Evolutionary conservation across 2,888 invertebrate genomes (phyloP), one percentile per base, ranked within the genome.

Genomic region (Lithosia quadra): DNA sequence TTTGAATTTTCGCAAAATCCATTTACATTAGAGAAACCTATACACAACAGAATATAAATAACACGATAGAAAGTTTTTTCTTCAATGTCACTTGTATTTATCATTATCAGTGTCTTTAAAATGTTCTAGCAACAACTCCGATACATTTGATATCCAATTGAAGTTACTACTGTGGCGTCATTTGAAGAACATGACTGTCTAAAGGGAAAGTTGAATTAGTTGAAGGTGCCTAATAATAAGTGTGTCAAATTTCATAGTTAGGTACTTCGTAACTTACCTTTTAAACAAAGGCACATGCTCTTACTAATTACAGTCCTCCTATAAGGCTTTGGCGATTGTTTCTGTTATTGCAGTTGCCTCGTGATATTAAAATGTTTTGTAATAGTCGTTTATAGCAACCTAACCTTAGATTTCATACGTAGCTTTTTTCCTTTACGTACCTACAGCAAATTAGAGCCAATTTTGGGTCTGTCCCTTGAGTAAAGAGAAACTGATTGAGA

Each of bases 181-280:
- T 43, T 67, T 55, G 61, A 64, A 60, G 68, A 70, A 67, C 68
- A 70, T 67, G 70, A 76, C 68, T 66, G 39, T 43, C 62, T 28
- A 69, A 70, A 72, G 59, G 63, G 70, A 79, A 76, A 76, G 77
- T 69, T 34, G 60, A 69, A 53, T 69, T 69, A 73, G 65, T 69
- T 66, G 39, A 69, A 68, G 67, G 33, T 67, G 36, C 69, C 65
- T 67, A 69, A 64, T 67, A 72, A 67, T 62, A 65, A 72, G 60
- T 76, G 64, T 67, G 71, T 63, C 69, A 64, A 71, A 67, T 76
- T 71, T 67, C 69, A 49, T 49, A 0, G 18, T 18, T 70, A 55
- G 59, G 56, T 67, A 63, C 33, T 69, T 67, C 60, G 43, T 53
- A 71, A 68, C 59, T 65, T 33, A 18, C 63, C 64, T 62, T 24